Evolutionary conservation across 2,888 invertebrate genomes (phyloP).

Genomic region (Drosophila atripex): DNA sequence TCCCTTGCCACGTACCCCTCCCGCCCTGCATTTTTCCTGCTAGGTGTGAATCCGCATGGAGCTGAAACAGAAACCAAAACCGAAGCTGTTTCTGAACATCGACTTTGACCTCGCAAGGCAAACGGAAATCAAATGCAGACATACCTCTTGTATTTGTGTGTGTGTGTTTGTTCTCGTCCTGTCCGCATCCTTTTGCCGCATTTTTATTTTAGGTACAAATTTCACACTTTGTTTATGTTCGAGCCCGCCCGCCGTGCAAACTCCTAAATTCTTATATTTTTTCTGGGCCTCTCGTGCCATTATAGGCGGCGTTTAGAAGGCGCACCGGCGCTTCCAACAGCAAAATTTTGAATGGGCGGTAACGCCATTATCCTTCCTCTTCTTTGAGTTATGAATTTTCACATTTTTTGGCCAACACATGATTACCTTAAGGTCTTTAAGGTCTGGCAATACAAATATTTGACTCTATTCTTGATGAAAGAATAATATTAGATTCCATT

Average conservation of each 20-base stretch:
- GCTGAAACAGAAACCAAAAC: slow-evolving; percentile 22
- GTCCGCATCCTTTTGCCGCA: slow-evolving; percentile 59
- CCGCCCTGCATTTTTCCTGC: slow-evolving; percentile 22
- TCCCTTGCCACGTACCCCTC: slow-evolving; percentile 24
- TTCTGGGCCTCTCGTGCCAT: slow-evolving; percentile 26
- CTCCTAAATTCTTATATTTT: slow-evolving; percentile 8
- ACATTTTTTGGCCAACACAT: slow-evolving; percentile 24
- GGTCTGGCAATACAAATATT: not conserved
- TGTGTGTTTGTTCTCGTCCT: slow-evolving; percentile 35
- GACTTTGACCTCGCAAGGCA: slow-evolving; percentile 49
- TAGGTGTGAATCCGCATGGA: slow-evolving; percentile 70
- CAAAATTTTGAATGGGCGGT: slow-evolving; percentile 33
- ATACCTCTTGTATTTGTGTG: slow-evolving; percentile 28
- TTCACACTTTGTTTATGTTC: slow-evolving; percentile 74
- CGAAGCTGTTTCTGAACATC: slow-evolving; percentile 8
- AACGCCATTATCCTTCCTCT: slow-evolving; percentile 18
- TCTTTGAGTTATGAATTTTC: slow-evolving; percentile 28
- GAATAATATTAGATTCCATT: too few relatives aligned
- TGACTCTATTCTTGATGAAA: too few relatives aligned
- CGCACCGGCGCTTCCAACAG: slow-evolving; percentile 67
- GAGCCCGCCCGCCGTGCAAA: slow-evolving; percentile 62
- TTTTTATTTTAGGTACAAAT: slow-evolving; percentile 77
- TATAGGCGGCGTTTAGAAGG: slow-evolving; percentile 43
- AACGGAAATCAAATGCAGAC: slow-evolving; percentile 79
- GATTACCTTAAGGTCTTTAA: slow-evolving; percentile 22